phyloP scores from a whole-genome alignment of 2,888 invertebrate genomes.

The Drosophila melanocephala region DNA sequence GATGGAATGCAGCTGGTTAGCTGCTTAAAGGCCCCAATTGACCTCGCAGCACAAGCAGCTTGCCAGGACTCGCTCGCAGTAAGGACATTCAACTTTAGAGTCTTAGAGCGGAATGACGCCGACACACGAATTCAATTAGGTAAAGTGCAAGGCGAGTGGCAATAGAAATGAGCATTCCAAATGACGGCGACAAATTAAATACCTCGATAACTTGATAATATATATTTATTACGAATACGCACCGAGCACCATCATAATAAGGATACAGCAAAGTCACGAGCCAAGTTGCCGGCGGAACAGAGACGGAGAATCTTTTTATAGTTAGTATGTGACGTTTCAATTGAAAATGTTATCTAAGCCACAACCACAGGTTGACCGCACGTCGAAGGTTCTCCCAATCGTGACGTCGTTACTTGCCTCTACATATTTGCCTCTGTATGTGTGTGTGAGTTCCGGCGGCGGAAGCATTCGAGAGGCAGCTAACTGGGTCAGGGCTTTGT shows the following conservation, averaged over 20 bases:
- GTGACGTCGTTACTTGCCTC: conserved; percentile 54
- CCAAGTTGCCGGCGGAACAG: neutral
- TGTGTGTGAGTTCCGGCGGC: conserved; percentile 20
- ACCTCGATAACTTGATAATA: conserved; percentile 25
- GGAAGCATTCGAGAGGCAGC: conserved; percentile 35
- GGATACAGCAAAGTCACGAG: neutral
- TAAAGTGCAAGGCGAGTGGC: conserved; percentile 37
- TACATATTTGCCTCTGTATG: neutral
- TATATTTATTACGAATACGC: conserved; percentile 46
- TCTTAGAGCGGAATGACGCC: conserved; percentile 8
- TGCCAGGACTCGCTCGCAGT: neutral
- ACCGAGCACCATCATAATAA: conserved; percentile 1
- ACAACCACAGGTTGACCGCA: conserved; percentile 43
- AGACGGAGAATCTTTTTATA: neutral
- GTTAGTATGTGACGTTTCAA: conserved; percentile 8
- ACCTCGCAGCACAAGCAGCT: neutral
- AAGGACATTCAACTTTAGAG: conserved; percentile 25
- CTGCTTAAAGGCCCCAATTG: neutral
- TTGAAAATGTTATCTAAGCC: conserved; percentile 1
- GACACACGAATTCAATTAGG: conserved; percentile 48
- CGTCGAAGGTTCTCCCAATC: conserved; percentile 43
- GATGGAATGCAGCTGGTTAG: neutral
- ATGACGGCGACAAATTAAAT: conserved; percentile 40
- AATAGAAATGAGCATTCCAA: neutral
- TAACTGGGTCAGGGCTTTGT: conserved; percentile 77